These are phyloP conservation scores for Copidosoma floridanum DNA, from an alignment of 1,140 invertebrate species.

Conservation along the genomic window DNA sequence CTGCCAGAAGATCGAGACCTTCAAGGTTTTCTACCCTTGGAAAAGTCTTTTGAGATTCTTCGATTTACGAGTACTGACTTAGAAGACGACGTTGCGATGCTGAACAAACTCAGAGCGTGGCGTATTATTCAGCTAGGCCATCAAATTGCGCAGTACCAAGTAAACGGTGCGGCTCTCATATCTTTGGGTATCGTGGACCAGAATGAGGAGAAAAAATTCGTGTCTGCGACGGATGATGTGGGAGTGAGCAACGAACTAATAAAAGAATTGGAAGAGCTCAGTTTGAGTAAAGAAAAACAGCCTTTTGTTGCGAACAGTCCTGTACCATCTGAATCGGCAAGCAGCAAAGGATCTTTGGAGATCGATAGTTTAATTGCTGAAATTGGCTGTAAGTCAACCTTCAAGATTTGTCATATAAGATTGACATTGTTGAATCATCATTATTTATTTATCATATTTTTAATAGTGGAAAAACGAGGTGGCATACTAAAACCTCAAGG, in stretches of 20 bases:
- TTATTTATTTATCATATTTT: too few relatives aligned
- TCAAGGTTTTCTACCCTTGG: conserved; percentile 75
- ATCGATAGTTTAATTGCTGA: conserved; percentile 35
- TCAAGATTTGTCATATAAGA: too few relatives aligned
- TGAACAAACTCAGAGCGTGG: conserved; percentile 49
- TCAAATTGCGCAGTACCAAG: conserved; percentile 52
- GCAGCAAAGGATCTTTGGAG: conserved; percentile 45
- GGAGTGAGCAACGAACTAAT: conserved; percentile 49
- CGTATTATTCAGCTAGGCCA: conserved; percentile 57
- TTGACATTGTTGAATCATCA: too few relatives aligned
- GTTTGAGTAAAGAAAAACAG: conserved; percentile 44
- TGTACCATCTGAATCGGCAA: conserved; percentile 46
- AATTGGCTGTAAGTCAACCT: conserved; percentile 28
- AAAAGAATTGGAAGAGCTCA: conserved; percentile 51
- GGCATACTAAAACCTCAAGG: conserved; percentile 72
- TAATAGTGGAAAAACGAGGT: conserved; percentile 58
- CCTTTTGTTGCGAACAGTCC: conserved; percentile 38
- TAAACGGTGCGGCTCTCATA: conserved; percentile 50
- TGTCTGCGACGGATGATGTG: conserved; percentile 33
- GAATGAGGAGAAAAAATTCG: conserved; percentile 36
- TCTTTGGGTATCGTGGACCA: conserved; percentile 32
- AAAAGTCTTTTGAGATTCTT: conserved; percentile 58
- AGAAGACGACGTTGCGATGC: conserved; percentile 35
- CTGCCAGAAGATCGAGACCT: conserved; percentile 78
- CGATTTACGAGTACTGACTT: conserved; percentile 53